Conservation (phyloP, 2,888 invertebrate species). For the Lycia hirtaria region DNA sequence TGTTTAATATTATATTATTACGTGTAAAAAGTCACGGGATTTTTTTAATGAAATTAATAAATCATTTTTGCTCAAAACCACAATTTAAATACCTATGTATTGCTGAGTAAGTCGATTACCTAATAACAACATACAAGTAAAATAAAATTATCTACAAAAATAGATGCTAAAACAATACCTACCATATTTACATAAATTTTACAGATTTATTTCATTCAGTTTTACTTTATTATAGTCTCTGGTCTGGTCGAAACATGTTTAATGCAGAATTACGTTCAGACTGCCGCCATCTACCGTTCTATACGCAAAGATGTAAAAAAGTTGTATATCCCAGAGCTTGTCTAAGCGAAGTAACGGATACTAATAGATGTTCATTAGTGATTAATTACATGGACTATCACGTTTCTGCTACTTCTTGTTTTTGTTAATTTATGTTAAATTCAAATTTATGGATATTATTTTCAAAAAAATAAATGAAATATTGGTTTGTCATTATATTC, state of each 20-base stretch:
- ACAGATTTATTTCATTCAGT: not conserved
- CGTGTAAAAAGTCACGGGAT: too few species aligned
- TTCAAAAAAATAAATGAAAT: too few species aligned
- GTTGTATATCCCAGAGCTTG: slow-evolving; percentile 18
- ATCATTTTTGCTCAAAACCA: too few species aligned
- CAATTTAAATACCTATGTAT: too few species aligned
- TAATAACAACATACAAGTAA: too few species aligned
- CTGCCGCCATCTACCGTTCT: not conserved
- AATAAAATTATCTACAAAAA: too few species aligned
- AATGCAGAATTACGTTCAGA: not conserved
- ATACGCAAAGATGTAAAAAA: slow-evolving; percentile 23
- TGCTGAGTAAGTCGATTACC: too few species aligned
- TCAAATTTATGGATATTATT: too few species aligned
- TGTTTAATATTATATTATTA: too few species aligned
- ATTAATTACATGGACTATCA: slow-evolving; percentile 6
- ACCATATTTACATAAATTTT: not conserved
- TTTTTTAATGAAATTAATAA: too few species aligned
- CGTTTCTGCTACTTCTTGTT: not conserved
- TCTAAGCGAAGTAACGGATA: slow-evolving; percentile 21
- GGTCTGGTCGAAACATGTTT: not conserved
- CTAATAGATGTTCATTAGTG: slow-evolving; percentile 30
- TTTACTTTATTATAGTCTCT: not conserved
- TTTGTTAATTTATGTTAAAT: not conserved
- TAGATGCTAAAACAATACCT: too few species aligned
- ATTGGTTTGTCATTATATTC: too few species aligned